Percentiles rank a stretch among this genome's conserved stretches.
These are phyloP conservation scores for Panopea generosa DNA, from an alignment of 2,888 invertebrate species.

Conservation along the genomic window DNA sequence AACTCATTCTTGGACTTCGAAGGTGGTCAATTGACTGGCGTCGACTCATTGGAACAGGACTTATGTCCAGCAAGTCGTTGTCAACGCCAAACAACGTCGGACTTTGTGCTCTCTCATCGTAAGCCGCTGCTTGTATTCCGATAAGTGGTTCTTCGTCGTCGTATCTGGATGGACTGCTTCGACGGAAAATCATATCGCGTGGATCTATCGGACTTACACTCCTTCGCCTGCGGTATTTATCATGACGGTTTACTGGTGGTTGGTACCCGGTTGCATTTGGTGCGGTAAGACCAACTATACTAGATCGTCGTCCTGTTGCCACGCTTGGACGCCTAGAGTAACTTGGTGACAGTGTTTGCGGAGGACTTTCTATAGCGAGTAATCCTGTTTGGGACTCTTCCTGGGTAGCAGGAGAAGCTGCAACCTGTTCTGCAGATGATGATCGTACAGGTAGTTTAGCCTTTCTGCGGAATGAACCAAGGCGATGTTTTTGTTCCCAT, in stretches of 20 bases:
- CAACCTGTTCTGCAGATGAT: conserved; percentile 64
- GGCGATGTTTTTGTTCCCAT: conserved; percentile 83
- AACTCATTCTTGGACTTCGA: conserved; percentile 78
- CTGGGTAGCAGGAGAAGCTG: conserved; percentile 24
- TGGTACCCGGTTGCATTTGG: conserved; percentile 9
- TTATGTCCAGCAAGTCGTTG: conserved; percentile 74
- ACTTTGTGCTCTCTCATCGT: conserved; percentile 74
- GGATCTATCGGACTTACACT: conserved; percentile 73
- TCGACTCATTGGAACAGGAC: conserved; percentile 72
- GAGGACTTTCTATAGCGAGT: conserved; percentile 45
- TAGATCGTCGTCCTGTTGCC: conserved; percentile 48
- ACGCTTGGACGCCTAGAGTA: conserved; percentile 58
- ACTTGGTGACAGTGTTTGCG: conserved; percentile 53
- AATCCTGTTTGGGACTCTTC: conserved; percentile 33
- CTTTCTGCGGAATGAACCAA: conserved; percentile 78
- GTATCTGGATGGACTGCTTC: conserved; percentile 74
- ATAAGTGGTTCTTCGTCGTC: conserved; percentile 73
- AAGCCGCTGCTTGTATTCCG: conserved; percentile 67
- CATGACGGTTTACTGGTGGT: conserved; percentile 53
- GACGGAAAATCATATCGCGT: conserved; percentile 54
- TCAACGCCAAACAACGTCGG: conserved; percentile 77
- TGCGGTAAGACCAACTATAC: conserved; percentile 14
- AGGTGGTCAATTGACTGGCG: conserved; percentile 69
- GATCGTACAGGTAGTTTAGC: conserved; percentile 72
- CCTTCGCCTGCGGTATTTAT: conserved; percentile 62